Percentiles rank a stretch among this genome's conserved stretches.
Conservation (phyloP, 1,140 invertebrate genomes). For the Halyomorpha halys region DNA sequence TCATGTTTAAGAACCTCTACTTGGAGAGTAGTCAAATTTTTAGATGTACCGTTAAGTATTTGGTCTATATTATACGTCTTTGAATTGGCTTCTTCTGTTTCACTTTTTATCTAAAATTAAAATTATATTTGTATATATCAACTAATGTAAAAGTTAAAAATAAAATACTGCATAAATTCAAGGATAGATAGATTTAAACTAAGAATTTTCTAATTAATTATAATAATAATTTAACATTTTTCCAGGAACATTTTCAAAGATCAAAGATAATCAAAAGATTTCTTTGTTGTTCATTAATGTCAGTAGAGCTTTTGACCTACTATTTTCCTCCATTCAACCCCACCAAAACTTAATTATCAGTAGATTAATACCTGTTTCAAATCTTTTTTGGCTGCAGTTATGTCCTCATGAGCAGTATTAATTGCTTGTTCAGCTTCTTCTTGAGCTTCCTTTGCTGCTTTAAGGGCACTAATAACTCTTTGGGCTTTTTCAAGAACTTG, state of each 20-base stretch:
- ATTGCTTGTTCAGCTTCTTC: conserved; percentile 66
- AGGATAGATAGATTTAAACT: no score
- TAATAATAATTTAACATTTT: no score
- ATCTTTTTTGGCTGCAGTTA: conserved; percentile 61
- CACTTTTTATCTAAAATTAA: conserved; percentile 46
- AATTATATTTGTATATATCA: no score
- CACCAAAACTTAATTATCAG: no score
- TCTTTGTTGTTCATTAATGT: no score
- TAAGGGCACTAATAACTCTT: conserved; percentile 46
- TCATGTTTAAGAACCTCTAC: conserved; percentile 67
- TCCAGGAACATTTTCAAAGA: no score
- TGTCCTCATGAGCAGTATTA: conserved; percentile 65
- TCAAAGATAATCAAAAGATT: no score
- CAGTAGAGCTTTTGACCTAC: no score
- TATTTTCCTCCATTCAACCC: no score
- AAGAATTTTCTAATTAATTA: no score
- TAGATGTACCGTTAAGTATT: conserved; percentile 54
- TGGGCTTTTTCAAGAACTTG: conserved; percentile 45
- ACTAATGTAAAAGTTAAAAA: no score
- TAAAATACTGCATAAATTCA: no score
- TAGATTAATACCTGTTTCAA: conserved; percentile 43
- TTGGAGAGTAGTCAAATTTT: conserved; percentile 56
- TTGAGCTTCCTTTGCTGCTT: conserved; percentile 65
- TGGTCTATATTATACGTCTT: conserved; percentile 60
- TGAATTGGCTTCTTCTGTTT: conserved; percentile 60